A percentile compares a stretch with the other conserved stretches of the same genome.
phyloP scores from a whole-genome alignment of 2,797 vertebrate genomes.

The Sylvia borin region DNA sequence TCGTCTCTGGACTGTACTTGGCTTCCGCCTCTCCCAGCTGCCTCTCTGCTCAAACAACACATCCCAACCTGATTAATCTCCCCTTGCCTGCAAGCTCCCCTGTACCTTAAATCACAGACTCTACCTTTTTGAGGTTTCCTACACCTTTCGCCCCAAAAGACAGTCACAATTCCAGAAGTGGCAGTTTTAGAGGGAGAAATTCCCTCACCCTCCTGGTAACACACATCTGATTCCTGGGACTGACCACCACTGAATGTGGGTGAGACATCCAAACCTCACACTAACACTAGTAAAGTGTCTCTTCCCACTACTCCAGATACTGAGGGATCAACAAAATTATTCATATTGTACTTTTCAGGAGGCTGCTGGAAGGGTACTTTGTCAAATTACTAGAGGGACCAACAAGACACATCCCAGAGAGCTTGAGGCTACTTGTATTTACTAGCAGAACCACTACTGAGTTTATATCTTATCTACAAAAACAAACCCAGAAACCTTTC shows the following conservation, averaged over 20 bases:
- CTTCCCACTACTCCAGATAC: not conserved
- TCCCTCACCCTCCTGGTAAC: not conserved
- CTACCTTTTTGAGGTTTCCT: not conserved
- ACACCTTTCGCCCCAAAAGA: not conserved
- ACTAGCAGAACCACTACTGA: not conserved
- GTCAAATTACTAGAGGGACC: conserved; percentile 28
- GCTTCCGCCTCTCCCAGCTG: not conserved
- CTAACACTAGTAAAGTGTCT: fast-evolving
- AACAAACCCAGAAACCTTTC: conserved; percentile 41
- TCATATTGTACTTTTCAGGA: not conserved
- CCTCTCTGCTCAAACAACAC: not conserved
- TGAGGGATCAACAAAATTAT: not conserved
- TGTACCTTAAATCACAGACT: not conserved
- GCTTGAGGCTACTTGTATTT: conserved; percentile 39
- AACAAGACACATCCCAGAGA: not conserved
- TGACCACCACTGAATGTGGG: not conserved
- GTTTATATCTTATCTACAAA: conserved; percentile 37
- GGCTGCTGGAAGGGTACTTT: not conserved
- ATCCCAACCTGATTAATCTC: not conserved
- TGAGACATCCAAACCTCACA: not conserved
- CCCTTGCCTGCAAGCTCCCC: not conserved
- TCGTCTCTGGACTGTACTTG: not conserved
- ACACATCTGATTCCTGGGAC: not conserved
- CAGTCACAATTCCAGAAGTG: not conserved
- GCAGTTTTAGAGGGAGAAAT: not conserved